Evolutionary conservation across 2,113 vertebrate genomes (phyloP).

Genomic region (Psittacus erithacus): DNA sequence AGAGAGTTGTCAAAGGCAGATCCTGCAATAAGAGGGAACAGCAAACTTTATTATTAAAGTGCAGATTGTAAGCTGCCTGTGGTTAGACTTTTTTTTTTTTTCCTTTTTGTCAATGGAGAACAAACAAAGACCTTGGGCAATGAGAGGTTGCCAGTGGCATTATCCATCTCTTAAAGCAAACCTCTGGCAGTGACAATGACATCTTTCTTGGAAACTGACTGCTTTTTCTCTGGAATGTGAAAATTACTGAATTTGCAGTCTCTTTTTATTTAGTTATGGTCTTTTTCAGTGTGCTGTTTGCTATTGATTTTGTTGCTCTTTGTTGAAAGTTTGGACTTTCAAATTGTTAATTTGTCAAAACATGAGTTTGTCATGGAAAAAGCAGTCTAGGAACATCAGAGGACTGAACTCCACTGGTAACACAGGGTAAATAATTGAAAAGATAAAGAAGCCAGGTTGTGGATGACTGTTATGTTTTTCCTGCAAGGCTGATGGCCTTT

Average conservation of each 20-base stretch:
- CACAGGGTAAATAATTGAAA: not conserved
- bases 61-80: not conserved
- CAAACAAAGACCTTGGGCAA: not conserved
- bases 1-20: not conserved
- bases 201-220: not conserved
- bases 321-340: not conserved
- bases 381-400: not conserved
- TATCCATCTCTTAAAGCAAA: not conserved
- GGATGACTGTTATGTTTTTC: not conserved
- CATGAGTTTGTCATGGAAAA: not conserved
- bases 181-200: not conserved
- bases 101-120: not conserved
- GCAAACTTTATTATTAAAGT: not conserved
- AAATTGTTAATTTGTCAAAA: not conserved
- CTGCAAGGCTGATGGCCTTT: not conserved
- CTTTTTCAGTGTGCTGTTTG: not conserved
- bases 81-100: not conserved
- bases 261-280: not conserved
- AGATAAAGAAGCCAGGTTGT: not conserved
- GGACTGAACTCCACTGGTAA: not conserved
- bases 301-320: not conserved
- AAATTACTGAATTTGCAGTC: not conserved
- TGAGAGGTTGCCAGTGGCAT: not conserved
- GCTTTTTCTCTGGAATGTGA: not conserved
- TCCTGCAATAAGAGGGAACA: not conserved